Evolutionary conservation across 2,113 vertebrate genomes (phyloP).

Genomic region (Gymnorhina tibicen): DNA sequence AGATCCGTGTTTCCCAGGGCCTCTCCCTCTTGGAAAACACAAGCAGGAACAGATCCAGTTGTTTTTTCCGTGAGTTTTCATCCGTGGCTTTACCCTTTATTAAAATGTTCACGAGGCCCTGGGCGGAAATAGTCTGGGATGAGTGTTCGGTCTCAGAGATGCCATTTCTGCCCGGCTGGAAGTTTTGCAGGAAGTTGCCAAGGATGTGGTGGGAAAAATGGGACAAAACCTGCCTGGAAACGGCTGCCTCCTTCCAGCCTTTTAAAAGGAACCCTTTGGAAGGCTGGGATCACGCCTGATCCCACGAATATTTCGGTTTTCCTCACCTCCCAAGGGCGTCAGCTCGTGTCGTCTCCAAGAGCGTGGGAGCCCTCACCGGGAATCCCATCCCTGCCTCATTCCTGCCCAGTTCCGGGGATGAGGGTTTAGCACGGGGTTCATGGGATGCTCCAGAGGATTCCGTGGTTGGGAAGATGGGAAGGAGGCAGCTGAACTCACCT

Average conservation of each 20-base stretch:
- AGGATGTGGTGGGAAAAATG: background rate
- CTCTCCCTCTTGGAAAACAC: background rate
- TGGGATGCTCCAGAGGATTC: background rate
- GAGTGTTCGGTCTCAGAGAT: background rate
- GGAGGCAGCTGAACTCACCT: background rate
- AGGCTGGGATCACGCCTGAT: background rate
- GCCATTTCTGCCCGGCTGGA: background rate
- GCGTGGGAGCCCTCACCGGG: fast-evolving
- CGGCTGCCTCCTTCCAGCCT: background rate
- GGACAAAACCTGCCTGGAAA: background rate
- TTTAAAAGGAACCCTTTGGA: background rate
- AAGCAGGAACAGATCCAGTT: background rate
- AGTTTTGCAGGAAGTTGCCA: background rate
- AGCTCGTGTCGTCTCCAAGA: fast-evolving
- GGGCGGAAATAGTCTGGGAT: background rate
- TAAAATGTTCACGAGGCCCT: background rate
- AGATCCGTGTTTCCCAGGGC: background rate
- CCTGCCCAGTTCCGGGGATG: background rate
- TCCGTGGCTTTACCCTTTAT: background rate
- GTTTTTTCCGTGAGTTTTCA: background rate
- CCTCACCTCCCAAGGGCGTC: background rate
- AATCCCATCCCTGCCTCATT: background rate
- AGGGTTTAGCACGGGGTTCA: background rate
- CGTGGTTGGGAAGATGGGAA: background rate
- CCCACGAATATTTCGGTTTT: background rate